Percentiles rank a stretch among this genome's conserved stretches.
Conservation (phyloP, 2,888 invertebrate genomes). For the Scelioninae gen. 2 region DNA sequence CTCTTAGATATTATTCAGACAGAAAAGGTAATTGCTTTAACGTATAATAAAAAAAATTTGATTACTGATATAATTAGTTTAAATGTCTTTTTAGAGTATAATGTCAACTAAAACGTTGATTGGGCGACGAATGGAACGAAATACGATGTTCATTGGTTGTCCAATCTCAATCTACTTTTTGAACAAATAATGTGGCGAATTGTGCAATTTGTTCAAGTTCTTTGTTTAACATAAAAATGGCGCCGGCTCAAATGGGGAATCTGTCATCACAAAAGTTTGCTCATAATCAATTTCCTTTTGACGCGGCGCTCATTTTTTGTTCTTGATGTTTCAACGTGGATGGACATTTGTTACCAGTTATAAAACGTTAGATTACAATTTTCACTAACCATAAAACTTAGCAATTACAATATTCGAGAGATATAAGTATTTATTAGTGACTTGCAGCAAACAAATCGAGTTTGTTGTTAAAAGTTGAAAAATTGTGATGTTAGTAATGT, state of each 20-base stretch:
- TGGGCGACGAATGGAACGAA: constrained; percentile 16
- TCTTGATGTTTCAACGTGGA: constrained; percentile 15
- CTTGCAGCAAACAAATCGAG: constrained; percentile 39
- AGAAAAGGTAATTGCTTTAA: constrained; percentile 7
- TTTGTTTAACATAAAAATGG: not conserved
- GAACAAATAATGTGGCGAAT: not conserved
- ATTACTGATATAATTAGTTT: constrained; percentile 1
- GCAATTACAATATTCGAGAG: constrained; percentile 42
- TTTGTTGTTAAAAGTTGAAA: constrained; percentile 48
- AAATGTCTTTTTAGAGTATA: constrained; percentile 16
- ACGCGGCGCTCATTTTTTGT: constrained; percentile 4
- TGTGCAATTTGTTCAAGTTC: not conserved
- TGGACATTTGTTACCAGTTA: constrained; percentile 38
- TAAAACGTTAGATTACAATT: constrained; percentile 38
- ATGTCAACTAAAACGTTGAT: constrained; percentile 30
- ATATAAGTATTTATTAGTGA: constrained; percentile 43
- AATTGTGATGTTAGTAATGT: constrained; percentile 58
- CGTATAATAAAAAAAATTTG: not conserved
- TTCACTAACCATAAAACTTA: constrained; percentile 36
- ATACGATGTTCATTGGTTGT: not conserved
- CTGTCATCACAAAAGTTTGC: constrained; percentile 29
- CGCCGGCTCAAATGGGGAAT: constrained; percentile 6
- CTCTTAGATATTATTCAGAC: constrained; percentile 30
- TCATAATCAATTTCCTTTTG: constrained; percentile 25
- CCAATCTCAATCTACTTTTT: not conserved